These are phyloP conservation scores for Anhinga rufa DNA, from an alignment of 2,113 vertebrate species.

Conservation along the genomic window DNA sequence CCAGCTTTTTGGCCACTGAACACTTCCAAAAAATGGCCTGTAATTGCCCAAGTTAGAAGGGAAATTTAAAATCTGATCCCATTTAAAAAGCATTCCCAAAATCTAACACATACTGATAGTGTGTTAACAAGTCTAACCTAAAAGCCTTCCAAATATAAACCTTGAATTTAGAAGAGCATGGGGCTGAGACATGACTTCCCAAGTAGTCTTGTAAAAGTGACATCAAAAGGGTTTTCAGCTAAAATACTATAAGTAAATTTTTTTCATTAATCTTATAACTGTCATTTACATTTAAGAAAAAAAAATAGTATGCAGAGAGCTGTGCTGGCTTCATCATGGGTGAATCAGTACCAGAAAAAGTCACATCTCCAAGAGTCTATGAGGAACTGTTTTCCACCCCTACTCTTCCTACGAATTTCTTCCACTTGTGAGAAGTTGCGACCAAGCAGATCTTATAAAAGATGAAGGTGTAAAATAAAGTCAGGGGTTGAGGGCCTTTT, in stretches of 20 bases:
- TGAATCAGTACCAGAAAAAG: constrained; percentile 8
- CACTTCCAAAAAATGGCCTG: not conserved
- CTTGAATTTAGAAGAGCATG: not conserved
- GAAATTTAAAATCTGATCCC: not conserved
- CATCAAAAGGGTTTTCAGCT: not conserved
- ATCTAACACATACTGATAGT: not conserved
- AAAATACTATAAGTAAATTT: not conserved
- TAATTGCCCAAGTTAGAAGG: not conserved
- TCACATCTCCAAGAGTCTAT: not conserved
- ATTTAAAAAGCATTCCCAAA: not conserved
- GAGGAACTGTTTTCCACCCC: not conserved
- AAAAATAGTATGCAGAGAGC: not conserved
- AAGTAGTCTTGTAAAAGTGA: not conserved
- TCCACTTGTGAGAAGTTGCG: not conserved
- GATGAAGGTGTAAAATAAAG: not conserved
- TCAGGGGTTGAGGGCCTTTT: not conserved
- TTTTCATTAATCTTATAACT: not conserved
- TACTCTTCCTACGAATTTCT: not conserved
- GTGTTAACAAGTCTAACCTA: not conserved
- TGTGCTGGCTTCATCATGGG: not conserved
- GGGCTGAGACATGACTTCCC: not conserved
- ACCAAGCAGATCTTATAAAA: not conserved
- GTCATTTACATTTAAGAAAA: not conserved
- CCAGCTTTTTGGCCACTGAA: not conserved
- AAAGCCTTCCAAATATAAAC: not conserved